Conservation (phyloP, 2,113 vertebrate species). For the Enhydra lutris region DNA sequence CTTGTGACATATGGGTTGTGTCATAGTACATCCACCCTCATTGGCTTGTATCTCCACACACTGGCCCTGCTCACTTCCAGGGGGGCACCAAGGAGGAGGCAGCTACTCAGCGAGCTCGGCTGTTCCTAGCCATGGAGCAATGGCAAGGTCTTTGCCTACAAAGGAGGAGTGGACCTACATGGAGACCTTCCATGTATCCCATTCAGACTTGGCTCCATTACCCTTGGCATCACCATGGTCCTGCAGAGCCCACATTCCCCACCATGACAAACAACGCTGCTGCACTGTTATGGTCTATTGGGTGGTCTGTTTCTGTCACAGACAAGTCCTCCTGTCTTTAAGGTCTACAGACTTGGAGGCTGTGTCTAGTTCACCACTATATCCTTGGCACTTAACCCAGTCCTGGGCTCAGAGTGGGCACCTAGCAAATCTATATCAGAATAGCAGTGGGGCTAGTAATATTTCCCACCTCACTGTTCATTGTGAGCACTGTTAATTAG, state of each 20-base stretch:
- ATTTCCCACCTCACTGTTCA: neutral
- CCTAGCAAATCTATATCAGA: neutral
- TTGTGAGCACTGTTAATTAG: neutral
- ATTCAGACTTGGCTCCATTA: neutral
- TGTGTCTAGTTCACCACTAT: neutral
- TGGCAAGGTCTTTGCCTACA: neutral
- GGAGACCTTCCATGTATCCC: neutral
- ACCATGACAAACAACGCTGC: accelerated
- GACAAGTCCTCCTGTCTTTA: neutral
- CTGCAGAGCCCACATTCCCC: neutral
- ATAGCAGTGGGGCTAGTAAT: neutral
- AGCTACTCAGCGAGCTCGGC: neutral
- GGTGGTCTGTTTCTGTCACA: neutral
- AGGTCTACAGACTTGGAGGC: neutral
- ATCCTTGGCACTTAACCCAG: neutral
- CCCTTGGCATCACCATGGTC: neutral
- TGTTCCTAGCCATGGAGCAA: neutral
- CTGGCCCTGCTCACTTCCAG: neutral
- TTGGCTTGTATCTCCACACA: neutral
- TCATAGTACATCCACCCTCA: neutral
- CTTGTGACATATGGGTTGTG: neutral
- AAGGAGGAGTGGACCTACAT: too few species aligned
- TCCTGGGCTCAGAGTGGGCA: neutral
- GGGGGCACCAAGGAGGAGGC: neutral
- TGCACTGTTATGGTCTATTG: neutral